Percentiles rank a stretch among this genome's conserved stretches.
Conservation (phyloP, 2,797 vertebrate genomes). For the Paedocypris micromegethes region DNA sequence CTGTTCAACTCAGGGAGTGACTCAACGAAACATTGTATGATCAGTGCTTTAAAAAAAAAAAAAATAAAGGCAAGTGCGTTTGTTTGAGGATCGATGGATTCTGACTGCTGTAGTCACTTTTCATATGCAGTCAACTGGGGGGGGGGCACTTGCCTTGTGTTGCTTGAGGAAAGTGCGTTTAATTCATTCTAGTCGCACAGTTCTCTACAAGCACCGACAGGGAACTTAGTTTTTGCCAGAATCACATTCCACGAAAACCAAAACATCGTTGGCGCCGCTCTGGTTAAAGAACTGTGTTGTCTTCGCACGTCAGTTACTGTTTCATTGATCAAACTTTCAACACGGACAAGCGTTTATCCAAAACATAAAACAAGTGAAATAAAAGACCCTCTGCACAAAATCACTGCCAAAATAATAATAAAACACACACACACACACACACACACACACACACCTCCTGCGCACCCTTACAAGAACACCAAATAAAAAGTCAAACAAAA, state of each 20-base stretch:
- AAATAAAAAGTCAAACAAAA: slow-evolving; percentile 34
- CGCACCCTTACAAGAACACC: slow-evolving; percentile 34
- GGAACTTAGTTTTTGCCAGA: neutral
- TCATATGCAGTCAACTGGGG: neutral
- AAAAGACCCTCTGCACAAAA: slow-evolving; percentile 36
- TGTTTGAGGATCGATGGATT: slow-evolving; percentile 5
- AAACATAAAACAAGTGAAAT: slow-evolving; percentile 41
- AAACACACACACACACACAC: slow-evolving; percentile 31
- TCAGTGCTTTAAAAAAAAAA: too few relatives aligned
- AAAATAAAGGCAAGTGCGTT: slow-evolving; percentile 19
- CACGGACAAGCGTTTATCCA: slow-evolving; percentile 37
- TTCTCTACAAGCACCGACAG: slow-evolving; percentile 8
- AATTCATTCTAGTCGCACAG: slow-evolving; percentile 10
- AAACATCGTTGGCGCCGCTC: slow-evolving; percentile 3
- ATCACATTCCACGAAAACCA: slow-evolving; percentile 20
- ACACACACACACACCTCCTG: slow-evolving; percentile 36
- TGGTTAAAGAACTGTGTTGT: slow-evolving; percentile 3
- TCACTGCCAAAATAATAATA: slow-evolving; percentile 2
- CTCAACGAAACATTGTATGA: too few relatives aligned
- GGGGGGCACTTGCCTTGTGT: neutral
- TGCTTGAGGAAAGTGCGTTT: too few relatives aligned
- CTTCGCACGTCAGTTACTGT: slow-evolving; percentile 20
- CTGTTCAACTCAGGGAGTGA: slow-evolving; percentile 34
- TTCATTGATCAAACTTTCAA: slow-evolving; percentile 28
- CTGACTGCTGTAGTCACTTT: neutral